Evolutionary conservation across 1,140 invertebrate species (phyloP), one percentile per base, ranked within the genome.

Genomic region (Drosophila albomicans): DNA sequence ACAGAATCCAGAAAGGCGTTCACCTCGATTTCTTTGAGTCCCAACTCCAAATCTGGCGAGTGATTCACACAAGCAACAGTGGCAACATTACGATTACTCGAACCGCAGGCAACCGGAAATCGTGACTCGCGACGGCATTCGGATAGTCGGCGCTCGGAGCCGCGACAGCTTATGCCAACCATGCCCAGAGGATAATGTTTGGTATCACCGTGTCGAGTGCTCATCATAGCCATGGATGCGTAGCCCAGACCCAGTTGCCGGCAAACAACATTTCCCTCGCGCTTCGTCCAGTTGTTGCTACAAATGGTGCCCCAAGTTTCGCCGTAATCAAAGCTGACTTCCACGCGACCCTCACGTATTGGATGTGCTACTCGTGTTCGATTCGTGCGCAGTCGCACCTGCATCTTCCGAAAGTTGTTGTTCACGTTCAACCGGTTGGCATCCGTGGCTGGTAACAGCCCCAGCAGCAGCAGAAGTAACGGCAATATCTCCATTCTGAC

Each of bases 1-100:
- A 95, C 94, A 67, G 98, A 96, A 92, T 99, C 97, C n/a, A 99
- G 93, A 89, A 98, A 96, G 0, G 96, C 95, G 0, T 96, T 96
- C n/a, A 94, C 92, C 92, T 96, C 95, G 15, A 99, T 93, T 77
- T 97, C 96, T 1, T 93, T 78, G 10, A 96, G 94, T 87, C 99
- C 97, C 10, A 98, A 95, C 5, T 96, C 94, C 8, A 99, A 93
- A 93, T 99, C 98, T 0, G 98, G 95, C 76, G 98, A 94, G 3
- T 94, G 94, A 86, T 93, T 80, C 0, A 94, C 94, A 81, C 97
- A 98, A 1, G 95, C 93, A 10, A 98, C 96, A 10, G 95, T 94
- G 11, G 96, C 97, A 2, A 97, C 94, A 72, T 96, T 95, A 13
- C 94, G 94, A 85, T 92, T 87, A 2, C 71, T 71, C 30, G 94